These are phyloP conservation scores for Campaea margaritaria DNA, from an alignment of 2,888 invertebrate species.

Conservation along the genomic window DNA sequence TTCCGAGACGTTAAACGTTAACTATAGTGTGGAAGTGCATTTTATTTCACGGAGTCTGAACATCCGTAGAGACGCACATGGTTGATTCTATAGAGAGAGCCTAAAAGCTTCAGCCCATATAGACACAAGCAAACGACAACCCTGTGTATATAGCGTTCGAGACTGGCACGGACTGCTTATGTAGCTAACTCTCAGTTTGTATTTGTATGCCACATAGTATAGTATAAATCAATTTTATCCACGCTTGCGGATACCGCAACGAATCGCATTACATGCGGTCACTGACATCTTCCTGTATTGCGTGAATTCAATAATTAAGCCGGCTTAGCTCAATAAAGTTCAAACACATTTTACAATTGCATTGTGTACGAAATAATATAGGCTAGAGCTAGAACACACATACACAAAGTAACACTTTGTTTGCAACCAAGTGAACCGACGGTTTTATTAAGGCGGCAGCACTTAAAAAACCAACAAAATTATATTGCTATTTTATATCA, in stretches of 20 bases:
- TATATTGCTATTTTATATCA: constrained; percentile 30
- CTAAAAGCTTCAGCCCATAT: constrained; percentile 43
- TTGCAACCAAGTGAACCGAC: constrained; percentile 7
- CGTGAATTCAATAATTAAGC: constrained; percentile 61
- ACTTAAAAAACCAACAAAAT: constrained; percentile 25
- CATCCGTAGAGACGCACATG: constrained; percentile 44
- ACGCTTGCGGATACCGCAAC: constrained; percentile 71
- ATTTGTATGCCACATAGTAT: constrained; percentile 49
- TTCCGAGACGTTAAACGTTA: constrained; percentile 34
- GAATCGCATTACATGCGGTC: constrained; percentile 78
- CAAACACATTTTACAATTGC: constrained; percentile 23
- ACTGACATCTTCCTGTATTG: constrained; percentile 75
- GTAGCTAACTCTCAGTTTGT: constrained; percentile 29
- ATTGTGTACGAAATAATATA: neutral
- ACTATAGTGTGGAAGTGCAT: constrained; percentile 47
- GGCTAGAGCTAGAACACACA: neutral
- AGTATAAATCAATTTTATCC: constrained; percentile 74
- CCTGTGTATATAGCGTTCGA: constrained; percentile 38
- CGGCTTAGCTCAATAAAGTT: constrained; percentile 35
- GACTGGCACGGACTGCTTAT: constrained; percentile 34
- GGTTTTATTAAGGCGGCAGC: constrained; percentile 19
- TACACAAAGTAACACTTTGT: constrained; percentile 5
- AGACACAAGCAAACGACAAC: constrained; percentile 32
- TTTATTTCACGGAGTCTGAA: constrained; percentile 54
- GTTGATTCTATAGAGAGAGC: constrained; percentile 4